phyloP scores from a whole-genome alignment of 2,113 vertebrate genomes.

The Pithys albifrons region DNA sequence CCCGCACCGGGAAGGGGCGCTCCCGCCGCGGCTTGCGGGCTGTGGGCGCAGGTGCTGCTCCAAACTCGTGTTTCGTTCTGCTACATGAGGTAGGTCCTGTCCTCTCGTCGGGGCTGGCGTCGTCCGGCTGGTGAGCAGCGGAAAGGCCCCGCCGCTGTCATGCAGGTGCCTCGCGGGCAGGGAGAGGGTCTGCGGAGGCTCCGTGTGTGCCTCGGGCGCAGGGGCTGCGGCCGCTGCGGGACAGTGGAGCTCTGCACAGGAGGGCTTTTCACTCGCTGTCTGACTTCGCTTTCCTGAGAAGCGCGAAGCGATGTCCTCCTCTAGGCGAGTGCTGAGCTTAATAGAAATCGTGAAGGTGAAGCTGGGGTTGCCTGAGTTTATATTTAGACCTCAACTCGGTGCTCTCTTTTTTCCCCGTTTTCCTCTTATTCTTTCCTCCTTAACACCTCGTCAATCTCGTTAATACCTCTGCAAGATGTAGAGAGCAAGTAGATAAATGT shows the following conservation, averaged over 20 bases:
- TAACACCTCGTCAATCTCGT: background rate
- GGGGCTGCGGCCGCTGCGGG: rapidly evolving
- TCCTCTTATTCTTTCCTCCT: too few species aligned
- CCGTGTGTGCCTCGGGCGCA: background rate
- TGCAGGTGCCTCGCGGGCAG: background rate
- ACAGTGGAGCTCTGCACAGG: rapidly evolving
- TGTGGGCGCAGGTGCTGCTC: background rate
- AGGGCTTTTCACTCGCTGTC: rapidly evolving
- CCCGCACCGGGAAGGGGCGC: background rate
- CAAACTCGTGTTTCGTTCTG: rapidly evolving
- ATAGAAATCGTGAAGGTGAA: rapidly evolving
- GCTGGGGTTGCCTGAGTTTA: background rate
- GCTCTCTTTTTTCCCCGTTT: rapidly evolving
- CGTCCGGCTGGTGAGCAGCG: background rate
- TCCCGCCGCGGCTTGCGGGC: background rate
- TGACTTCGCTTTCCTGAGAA: background rate
- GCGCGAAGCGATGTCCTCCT: rapidly evolving
- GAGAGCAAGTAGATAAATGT: background rate
- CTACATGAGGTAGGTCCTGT: background rate
- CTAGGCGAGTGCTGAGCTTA: rapidly evolving
- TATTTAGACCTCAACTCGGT: rapidly evolving
- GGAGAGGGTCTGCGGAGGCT: rapidly evolving
- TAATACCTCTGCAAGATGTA: too few species aligned
- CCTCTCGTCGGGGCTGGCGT: too few species aligned
- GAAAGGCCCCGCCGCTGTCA: background rate